Conservation (phyloP, 2,797 vertebrate species). For the Mareca strepera region DNA sequence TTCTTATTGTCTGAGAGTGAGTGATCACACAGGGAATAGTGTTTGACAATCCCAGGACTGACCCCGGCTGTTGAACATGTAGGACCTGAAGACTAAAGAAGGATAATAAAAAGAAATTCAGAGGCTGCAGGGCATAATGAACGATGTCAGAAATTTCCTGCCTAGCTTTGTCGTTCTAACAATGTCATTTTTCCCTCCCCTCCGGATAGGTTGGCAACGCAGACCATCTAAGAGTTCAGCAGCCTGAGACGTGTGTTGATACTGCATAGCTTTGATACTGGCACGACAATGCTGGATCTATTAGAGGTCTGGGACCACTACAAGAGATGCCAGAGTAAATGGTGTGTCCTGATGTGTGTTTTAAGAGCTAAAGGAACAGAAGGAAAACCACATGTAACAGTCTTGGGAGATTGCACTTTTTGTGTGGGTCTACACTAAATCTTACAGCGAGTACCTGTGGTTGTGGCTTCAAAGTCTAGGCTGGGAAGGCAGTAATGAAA, state of each 20-base stretch:
- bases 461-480: slow-evolving; percentile 10
- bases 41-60: slow-evolving; percentile 44
- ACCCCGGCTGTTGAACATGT: slow-evolving; percentile 25
- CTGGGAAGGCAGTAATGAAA: background rate
- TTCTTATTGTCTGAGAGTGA: slow-evolving; percentile 49
- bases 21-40: background rate
- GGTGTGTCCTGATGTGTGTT: background rate
- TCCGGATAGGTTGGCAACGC: background rate
- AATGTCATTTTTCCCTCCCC: background rate
- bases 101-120: slow-evolving; percentile 63
- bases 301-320: background rate
- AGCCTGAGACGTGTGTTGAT: background rate
- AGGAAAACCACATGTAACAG: background rate
- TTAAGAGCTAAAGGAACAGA: background rate
- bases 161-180: background rate
- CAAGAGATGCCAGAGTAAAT: background rate
- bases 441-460: background rate
- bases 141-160: slow-evolving; percentile 61
- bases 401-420: background rate
- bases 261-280: background rate
- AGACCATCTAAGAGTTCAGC: background rate
- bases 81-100: slow-evolving; percentile 43
- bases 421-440: background rate
- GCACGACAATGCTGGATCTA: background rate
- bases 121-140: slow-evolving; percentile 59